Base-by-base conservation (phyloP, 30 jellyfish, hydroid and myxozoan genomes). In the Aurelia aurita complex sp. Pacific region DNA sequence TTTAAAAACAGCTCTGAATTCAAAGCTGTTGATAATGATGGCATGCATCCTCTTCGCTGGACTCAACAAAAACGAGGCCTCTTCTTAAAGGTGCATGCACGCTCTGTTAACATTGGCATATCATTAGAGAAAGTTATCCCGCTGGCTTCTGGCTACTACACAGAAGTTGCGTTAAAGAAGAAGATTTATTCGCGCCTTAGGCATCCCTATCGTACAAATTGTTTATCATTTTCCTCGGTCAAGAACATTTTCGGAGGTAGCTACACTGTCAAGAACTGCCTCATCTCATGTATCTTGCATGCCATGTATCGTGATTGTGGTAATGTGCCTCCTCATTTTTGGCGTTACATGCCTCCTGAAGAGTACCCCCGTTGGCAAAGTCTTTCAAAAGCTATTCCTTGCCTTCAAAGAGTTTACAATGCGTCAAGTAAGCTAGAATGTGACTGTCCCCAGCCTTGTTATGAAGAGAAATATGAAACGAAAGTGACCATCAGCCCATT, bases 361-460 rank as follows among this genome's bases (percentile, higher is more conserved):
- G 77, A 67, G 17, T 67, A 67, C 13, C 77, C 77, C 16, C 17
- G 38, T 2, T n/a, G 52, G 17, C 7, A 67, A 14, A 32, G 38
- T 14, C 38, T 67, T n/a, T 6, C 0, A 7, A 10, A 40, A 40
- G 4, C 52, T 1, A 40, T 40, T 1, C 52, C 52, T 40, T 40
- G 52, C 52, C 52, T 40, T 9, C 0, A 2, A 40, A 40, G 52
- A 40, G 52, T 40, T 40, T 40, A 40, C 52, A 3, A 3, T 40
- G 52, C 4, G 52, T 40, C 52, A 40, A 40, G 52, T 9, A 40
- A 40, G 52, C 4, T 40, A 40, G 52, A 40, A 40, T 80, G 89
- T 54, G 81, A 80, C 13, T 80, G 89, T 38, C 81, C 89, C 4
- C 33, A 64, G 15, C 82, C 81, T 17, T 80, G 89, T 55, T 9